phyloP scores from a whole-genome alignment of 2,113 vertebrate species.

The Mugil cephalus region DNA sequence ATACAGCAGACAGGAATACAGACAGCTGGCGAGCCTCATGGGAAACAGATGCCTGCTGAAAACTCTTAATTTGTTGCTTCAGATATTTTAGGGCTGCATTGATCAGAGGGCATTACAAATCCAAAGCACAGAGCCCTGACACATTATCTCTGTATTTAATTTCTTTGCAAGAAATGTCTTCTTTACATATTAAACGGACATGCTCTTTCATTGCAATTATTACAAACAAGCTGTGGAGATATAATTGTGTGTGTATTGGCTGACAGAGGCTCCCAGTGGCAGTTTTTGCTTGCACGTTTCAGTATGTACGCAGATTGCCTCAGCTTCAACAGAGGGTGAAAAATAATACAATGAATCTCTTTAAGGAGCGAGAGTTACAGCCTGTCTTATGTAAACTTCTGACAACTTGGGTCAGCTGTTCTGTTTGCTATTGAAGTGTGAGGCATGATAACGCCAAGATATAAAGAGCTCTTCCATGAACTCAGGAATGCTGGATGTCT shows the following conservation, averaged over 20 bases:
- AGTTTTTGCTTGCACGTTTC: too few species aligned
- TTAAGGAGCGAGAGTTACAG: not conserved
- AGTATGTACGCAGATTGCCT: too few species aligned
- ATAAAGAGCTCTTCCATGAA: not conserved
- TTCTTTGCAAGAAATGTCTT: not conserved
- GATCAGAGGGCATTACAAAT: slow-evolving; percentile 21
- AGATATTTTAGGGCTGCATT: not conserved
- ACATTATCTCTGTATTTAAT: not conserved
- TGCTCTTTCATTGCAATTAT: not conserved
- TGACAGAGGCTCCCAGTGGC: too few species aligned
- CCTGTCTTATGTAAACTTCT: not conserved
- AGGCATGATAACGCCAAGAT: not conserved
- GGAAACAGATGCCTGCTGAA: slow-evolving; percentile 18
- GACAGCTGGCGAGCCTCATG: not conserved
- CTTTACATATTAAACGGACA: not conserved
- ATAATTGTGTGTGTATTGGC: too few species aligned
- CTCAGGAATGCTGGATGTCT: not conserved
- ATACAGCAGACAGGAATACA: not conserved
- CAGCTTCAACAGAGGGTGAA: too few species aligned
- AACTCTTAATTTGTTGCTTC: slow-evolving; percentile 21
- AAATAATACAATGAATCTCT: too few species aligned
- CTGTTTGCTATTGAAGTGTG: not conserved
- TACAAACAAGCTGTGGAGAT: too few species aligned
- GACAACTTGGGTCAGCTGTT: not conserved
- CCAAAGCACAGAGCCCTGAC: not conserved